These are phyloP conservation scores for Oryctolagus cuniculus DNA, from an alignment of 2,113 vertebrate species.

Conservation along the genomic window DNA sequence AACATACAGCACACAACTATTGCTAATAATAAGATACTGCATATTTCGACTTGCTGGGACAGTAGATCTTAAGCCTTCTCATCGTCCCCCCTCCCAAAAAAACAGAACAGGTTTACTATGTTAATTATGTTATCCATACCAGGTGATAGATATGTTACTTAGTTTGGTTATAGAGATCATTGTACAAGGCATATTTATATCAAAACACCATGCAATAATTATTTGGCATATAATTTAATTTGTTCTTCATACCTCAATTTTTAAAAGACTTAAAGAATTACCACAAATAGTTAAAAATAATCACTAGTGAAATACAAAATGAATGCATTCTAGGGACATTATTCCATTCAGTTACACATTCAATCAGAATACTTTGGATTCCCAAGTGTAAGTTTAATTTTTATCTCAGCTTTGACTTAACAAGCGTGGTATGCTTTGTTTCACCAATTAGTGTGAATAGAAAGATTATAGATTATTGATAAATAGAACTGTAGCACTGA, in stretches of 20 bases:
- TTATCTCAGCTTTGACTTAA: slow-evolving; percentile 24
- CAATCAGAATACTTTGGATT: slow-evolving; percentile 23
- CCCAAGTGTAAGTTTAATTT: slow-evolving; percentile 11
- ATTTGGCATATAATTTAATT: background rate
- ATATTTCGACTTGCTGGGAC: background rate
- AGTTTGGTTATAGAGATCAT: background rate
- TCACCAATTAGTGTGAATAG: background rate
- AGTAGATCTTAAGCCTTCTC: background rate
- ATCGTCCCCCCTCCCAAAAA: too few relatives aligned
- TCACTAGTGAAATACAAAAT: background rate
- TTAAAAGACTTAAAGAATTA: background rate
- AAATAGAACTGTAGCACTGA: background rate
- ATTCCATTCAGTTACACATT: background rate
- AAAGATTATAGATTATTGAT: background rate
- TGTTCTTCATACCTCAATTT: background rate
- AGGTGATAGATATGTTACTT: background rate
- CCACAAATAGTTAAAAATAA: slow-evolving; percentile 30
- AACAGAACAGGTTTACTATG: too few relatives aligned
- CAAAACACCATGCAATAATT: background rate
- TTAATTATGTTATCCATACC: too few relatives aligned
- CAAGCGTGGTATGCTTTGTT: background rate
- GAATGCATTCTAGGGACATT: background rate
- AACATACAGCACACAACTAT: background rate
- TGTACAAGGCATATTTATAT: background rate
- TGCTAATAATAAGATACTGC: background rate